Conservation (phyloP, 2,113 vertebrate genomes). For the Trochalopteron elliotii region DNA sequence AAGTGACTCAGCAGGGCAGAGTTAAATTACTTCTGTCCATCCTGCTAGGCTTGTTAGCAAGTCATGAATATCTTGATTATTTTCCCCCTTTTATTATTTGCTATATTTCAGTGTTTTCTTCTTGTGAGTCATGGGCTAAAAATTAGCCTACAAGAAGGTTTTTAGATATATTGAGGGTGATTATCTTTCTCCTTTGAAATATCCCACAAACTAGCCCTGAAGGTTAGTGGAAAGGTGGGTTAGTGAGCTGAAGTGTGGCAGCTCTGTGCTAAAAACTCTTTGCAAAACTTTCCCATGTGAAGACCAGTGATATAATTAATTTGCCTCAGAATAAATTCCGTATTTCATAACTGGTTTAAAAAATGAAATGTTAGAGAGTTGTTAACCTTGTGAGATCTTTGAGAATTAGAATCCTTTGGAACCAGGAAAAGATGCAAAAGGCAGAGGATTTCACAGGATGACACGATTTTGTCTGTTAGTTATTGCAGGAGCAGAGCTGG, state of each 20-base stretch:
- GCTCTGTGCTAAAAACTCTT: constrained; percentile 20
- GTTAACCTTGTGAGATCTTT: neutral
- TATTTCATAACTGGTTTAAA: neutral
- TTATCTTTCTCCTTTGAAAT: neutral
- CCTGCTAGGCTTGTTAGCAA: constrained; percentile 68
- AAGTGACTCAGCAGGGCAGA: constrained; percentile 73
- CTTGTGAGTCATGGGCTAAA: constrained; percentile 17
- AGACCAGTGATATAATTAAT: constrained; percentile 6
- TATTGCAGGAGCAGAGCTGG: neutral
- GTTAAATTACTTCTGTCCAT: constrained; percentile 73
- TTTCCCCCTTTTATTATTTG: constrained; percentile 17
- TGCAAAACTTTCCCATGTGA: constrained; percentile 10
- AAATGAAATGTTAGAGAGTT: neutral
- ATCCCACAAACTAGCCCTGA: neutral
- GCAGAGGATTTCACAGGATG: neutral
- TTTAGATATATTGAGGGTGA: neutral
- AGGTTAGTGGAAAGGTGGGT: neutral
- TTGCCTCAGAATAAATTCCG: neutral
- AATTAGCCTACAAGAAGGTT: neutral
- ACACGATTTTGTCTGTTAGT: neutral
- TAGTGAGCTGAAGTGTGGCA: neutral
- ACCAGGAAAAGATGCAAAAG: neutral
- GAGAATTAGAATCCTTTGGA: neutral
- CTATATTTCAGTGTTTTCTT: constrained; percentile 12
- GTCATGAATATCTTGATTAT: constrained; percentile 62